Base-by-base conservation (phyloP, 2,888 invertebrate genomes). In the Drosophila cognata region DNA sequence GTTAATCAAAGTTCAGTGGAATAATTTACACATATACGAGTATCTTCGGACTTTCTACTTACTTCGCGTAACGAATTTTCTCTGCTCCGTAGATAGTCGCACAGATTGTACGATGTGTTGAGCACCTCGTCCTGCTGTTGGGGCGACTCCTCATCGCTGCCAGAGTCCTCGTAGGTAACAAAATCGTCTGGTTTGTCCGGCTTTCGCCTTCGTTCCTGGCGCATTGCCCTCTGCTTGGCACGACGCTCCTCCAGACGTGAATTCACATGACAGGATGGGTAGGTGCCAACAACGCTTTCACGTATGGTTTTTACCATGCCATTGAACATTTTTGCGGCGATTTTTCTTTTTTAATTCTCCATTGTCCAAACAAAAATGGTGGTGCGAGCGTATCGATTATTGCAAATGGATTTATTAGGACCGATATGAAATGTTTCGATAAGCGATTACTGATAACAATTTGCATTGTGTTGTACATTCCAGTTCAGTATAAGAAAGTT, bases 161-260 rank as follows among this genome's bases (percentile, higher is more conserved):
- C 97, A 69, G 97, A 97, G 88, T 97, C 97, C 31, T 97, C 97
- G 90, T 98, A 98, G 77, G 96, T 96, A 13, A 98, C 96, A 93
- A 98, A 98, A 93, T 98, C 98, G 91, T 98, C 97, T 0, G 97
- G 97, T 90, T 97, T 97, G 80, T 97, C 97, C 0, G 97, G 96
- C 89, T 97, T 97, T 50, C 97, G 94, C 79, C 96, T 95, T 83
- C 96, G 95, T 91, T 97, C 97, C 88, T 96, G 92, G 79, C 93
- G 88, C 66, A 92, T 77, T n/a, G 92, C 91, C 69, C 93, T 82
- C 5, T 93, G 95, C 91, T 95, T 95, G 0, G 95, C 95, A 79
- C 95, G 94, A 71, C 97, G 94, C 84, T 97, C 97, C 84, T 97
- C 96, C 60, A 97, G 93, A 78, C 97, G 95, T 74, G 94, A 94